Base-by-base conservation (phyloP, 2,888 invertebrate genomes). In the Leucophenga maculata region DNA sequence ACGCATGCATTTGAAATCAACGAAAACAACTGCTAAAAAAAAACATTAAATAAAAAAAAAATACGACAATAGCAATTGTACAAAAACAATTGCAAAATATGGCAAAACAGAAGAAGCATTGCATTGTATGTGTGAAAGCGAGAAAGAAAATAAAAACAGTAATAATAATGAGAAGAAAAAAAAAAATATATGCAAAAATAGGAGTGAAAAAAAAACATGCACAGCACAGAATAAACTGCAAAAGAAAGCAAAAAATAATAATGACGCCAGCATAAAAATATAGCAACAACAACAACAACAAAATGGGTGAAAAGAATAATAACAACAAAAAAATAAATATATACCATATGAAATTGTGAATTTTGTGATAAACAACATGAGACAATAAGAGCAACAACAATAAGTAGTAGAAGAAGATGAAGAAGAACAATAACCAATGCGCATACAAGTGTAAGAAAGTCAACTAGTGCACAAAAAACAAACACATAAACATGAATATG, bases 1-100 rank as follows among this genome's bases (percentile, higher is more conserved):
- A 76, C 76, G 78, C 72, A 69, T 54, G 55, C 59, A 59, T 59
- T 59, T 59, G 16, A 31, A 59, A 59, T 31, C 18, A 60, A 55
- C 16, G 31, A 71, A 57, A 70, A 77, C 70, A 75, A 70, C 54
- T 65, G 48, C 52, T 9, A 16, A 26, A 52, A 32, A 65, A 32
- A 39, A 18, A 8, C n/a, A n/a, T n/a, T n/a, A n/a, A n/a, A 18
- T 52, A 39, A 18, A 4, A 65, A 52, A 44, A 65, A 54, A n/a
- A 55, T 6, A 26, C 55, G 65, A 71, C 60, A 69, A 69, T 54
- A 44, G 52, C 68, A 70, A 70, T 52, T 59, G 69, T 18, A 54
- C 26, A 26, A 62, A 65, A 67, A 26, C 57, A 44, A 67, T 13
- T 31, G 65, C 18, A 22, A 46, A 60, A 59, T 32, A 48, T 22